Base-by-base conservation (phyloP, 2,797 vertebrate genomes). In the Cynopterus sphinx region DNA sequence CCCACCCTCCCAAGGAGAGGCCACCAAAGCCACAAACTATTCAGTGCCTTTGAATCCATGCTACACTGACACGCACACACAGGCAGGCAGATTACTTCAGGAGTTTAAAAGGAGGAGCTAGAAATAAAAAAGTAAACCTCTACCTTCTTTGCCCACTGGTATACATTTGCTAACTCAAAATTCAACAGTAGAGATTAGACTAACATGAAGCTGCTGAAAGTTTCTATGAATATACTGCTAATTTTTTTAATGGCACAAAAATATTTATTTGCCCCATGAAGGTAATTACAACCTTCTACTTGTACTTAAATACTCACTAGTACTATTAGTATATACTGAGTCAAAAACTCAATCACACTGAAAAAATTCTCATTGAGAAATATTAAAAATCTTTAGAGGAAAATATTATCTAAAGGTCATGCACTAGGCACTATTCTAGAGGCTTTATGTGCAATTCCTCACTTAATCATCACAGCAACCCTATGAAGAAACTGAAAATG, bases 401-500 rank as follows among this genome's bases (percentile, higher is more conserved):
- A 95, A 95, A 61, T 36, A 55, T 36, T 82, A 57, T 36, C 36
- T 41, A 46, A 65, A 93, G 61, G 61, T 49, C 82, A 73, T 5
- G 9, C 28, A 78, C 41, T 22, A 49, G 86, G 41, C 36, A 55
- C 57, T 28, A 39, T 31, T 68, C 43, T 65, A 92, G 70, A 71
- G 9, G 67, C 39, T 83, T 85, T 19, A 31, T 16, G 41, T 28
- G 12, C 70, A 67, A 82, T 43, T 86, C 49, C 85, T 77, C 68
- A 46, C 71, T 65, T 59, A 74, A 59, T 41, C 26, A 46, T 70
- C 93, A 86, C n/a, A 57, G 90, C 16, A 87, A 51, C 24, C 21
- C 49, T 41, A 26, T 17, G 15, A 41, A 93, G 33, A 97, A 93
- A 91, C 49, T 91, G 78, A 92, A 88, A 90, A 49, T 22, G 51